Evolutionary conservation across 2,888 invertebrate species (phyloP).

Genomic region (Barypeithes pellucidus): DNA sequence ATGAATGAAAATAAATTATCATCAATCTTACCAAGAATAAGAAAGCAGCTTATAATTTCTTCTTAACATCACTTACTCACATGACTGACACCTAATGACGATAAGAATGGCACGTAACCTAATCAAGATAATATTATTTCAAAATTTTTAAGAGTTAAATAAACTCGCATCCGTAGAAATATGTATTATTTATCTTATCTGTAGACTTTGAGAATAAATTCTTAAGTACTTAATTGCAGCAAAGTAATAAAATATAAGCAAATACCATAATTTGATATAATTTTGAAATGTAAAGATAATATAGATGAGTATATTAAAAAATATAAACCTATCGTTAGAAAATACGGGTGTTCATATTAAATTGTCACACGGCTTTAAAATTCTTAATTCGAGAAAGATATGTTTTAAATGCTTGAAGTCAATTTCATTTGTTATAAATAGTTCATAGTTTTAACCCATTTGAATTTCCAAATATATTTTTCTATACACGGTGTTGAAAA

Average conservation of each 20-base stretch:
- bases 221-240: slow-evolving; percentile 49
- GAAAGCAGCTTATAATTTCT: slow-evolving; percentile 4
- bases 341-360: neutral
- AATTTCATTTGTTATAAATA: too few species aligned
- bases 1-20: too few species aligned
- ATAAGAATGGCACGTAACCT: slow-evolving; percentile 37
- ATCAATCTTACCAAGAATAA: slow-evolving; percentile 14
- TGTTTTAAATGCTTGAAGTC: too few species aligned
- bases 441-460: too few species aligned
- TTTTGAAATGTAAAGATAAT: slow-evolving; percentile 39
- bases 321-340: neutral
- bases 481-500: too few species aligned
- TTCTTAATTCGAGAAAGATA: too few species aligned
- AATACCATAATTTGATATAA: slow-evolving; percentile 31
- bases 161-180: slow-evolving; percentile 46
- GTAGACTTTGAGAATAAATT: slow-evolving; percentile 47
- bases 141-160: slow-evolving; percentile 51
- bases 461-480: too few species aligned
- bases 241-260: slow-evolving; percentile 43
- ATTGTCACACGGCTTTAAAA: too few species aligned
- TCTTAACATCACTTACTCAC: slow-evolving; percentile 31
- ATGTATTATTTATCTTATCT: slow-evolving; percentile 52
- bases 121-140: slow-evolving; percentile 49
- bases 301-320: slow-evolving; percentile 12
- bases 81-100: slow-evolving; percentile 40